Evolutionary conservation across 2,888 invertebrate genomes (phyloP).

Genomic region (Drosophila borborema): DNA sequence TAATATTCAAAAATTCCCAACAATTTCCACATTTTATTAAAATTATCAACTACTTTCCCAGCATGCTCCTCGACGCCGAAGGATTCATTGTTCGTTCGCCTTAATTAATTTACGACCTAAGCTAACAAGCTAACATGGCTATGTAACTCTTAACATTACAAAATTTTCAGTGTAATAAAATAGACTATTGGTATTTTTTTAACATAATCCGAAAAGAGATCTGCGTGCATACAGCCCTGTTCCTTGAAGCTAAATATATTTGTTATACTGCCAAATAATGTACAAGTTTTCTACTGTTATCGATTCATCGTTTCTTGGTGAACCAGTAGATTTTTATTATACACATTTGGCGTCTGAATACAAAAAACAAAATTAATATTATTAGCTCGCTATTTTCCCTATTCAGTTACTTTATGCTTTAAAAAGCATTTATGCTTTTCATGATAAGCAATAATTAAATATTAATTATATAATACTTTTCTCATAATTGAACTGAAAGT

Average conservation of each 20-base stretch:
- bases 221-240: slow-evolving; percentile 6
- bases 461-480: slow-evolving; percentile 17
- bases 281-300: background rate
- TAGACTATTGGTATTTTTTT: slow-evolving; percentile 1
- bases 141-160: background rate
- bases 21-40: slow-evolving; percentile 57
- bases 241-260: background rate
- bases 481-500: background rate
- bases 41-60: slow-evolving; percentile 52
- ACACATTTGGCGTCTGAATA: background rate
- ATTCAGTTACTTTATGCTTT: too few relatives aligned
- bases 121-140: slow-evolving; percentile 3
- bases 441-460: background rate
- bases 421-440: background rate
- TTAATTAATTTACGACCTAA: background rate
- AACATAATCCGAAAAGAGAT: background rate
- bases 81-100: slow-evolving; percentile 27
- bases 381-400: background rate
- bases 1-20: slow-evolving; percentile 46
- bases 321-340: background rate
- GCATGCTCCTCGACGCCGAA: slow-evolving; percentile 49
- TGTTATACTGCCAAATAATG: slow-evolving; percentile 5
- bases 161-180: background rate
- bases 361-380: background rate
- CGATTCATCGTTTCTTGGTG: slow-evolving; percentile 2